These are phyloP conservation scores for Aptenodytes patagonicus DNA, from an alignment of 2,113 vertebrate species.

Conservation along the genomic window DNA sequence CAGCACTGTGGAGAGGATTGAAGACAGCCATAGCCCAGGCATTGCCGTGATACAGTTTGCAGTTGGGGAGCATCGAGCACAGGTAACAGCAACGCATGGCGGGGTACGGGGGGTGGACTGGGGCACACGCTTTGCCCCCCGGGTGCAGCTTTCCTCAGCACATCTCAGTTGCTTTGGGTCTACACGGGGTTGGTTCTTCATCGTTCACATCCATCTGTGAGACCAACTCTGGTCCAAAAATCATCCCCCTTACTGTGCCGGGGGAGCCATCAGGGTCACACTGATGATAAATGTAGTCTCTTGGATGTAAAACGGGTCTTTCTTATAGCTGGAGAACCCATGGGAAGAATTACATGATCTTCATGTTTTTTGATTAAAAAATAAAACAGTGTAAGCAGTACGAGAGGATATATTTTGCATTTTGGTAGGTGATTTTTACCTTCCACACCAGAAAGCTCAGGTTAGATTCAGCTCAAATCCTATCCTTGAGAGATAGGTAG, in stretches of 20 bases:
- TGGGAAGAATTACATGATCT: neutral
- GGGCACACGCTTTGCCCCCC: rapidly evolving
- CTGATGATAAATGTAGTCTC: neutral
- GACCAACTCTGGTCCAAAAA: neutral
- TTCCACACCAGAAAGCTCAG: neutral
- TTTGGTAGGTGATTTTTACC: neutral
- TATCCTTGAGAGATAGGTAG: neutral
- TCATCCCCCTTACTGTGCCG: rapidly evolving
- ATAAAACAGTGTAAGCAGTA: neutral
- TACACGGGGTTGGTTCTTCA: rapidly evolving
- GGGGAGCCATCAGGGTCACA: neutral
- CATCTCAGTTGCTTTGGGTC: neutral
- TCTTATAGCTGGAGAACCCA: neutral
- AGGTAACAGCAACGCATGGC: slow-evolving; percentile 73
- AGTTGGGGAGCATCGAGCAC: slow-evolving; percentile 92
- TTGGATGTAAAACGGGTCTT: neutral
- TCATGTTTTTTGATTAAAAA: neutral
- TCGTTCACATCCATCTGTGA: rapidly evolving
- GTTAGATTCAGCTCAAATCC: neutral
- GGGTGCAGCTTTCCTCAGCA: neutral
- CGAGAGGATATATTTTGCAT: neutral
- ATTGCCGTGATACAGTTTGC: slow-evolving; percentile 94
- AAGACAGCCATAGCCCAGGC: slow-evolving; percentile 86
- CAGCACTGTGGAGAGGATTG: slow-evolving; percentile 96
- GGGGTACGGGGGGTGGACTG: neutral